A percentile compares a stretch with the other conserved stretches of the same genome.
Conservation (phyloP, 2,797 vertebrate species). For the Peromyscus aztecus region DNA sequence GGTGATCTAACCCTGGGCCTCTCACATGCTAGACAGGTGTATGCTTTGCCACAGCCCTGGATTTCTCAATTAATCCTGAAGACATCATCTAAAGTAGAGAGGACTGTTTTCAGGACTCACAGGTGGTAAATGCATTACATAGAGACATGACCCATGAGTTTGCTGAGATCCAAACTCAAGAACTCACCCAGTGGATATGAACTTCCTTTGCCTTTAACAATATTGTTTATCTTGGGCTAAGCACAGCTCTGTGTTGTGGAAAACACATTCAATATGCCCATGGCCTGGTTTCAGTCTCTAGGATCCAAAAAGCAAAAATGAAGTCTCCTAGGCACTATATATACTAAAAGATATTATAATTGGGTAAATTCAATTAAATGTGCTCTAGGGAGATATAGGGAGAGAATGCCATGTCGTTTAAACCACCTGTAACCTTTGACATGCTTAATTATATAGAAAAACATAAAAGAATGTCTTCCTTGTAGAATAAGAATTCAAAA, state of each 20-base stretch:
- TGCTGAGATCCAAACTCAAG: background rate
- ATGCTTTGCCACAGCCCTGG: background rate
- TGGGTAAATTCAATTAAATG: background rate
- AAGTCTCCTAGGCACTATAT: slow-evolving; percentile 30
- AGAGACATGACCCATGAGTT: background rate
- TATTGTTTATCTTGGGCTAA: background rate
- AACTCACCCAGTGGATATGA: background rate
- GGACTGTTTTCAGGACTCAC: background rate
- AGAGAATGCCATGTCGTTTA: background rate
- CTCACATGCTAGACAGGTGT: background rate
- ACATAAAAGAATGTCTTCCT: background rate
- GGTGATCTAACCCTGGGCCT: background rate
- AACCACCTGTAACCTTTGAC: background rate
- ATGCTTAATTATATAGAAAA: slow-evolving; percentile 27
- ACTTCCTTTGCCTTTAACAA: background rate
- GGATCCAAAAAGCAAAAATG: background rate
- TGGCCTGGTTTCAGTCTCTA: no score
- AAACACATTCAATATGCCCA: background rate
- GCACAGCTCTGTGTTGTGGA: background rate
- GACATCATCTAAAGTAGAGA: background rate
- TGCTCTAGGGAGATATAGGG: background rate
- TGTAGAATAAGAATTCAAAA: slow-evolving; percentile 30
- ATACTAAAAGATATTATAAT: background rate
- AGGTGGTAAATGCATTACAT: background rate
- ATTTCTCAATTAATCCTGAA: background rate